Base-by-base conservation (phyloP, 2,113 vertebrate species). In the Cepphus grylle region DNA sequence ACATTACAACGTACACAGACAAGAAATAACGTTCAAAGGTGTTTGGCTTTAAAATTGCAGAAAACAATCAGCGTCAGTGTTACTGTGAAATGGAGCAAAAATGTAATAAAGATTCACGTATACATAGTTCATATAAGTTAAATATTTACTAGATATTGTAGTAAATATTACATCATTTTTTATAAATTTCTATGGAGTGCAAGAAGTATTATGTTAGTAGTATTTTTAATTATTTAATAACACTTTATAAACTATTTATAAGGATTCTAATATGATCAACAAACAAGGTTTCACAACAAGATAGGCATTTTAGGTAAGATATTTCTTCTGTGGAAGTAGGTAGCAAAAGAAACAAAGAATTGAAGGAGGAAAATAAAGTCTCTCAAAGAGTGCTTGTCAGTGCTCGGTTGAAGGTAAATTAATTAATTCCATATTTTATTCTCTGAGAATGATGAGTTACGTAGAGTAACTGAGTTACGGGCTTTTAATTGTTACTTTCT, bases 401-500 rank as follows among this genome's bases (percentile, higher is more conserved):
- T 66, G 30, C 52, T 79, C 78, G 29, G 23, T 67, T 91, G 56
- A 87, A 89, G 61, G 65, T 84, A 91, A 84, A 94, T 71, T 1
- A 94, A 91, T 84, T 81, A 91, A 89, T 93, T 30, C 65, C 95
- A 12, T 93, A 87, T 79, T 89, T 91, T 9, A 22, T 95, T 86
- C 47, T 78, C 73, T 81, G 56, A 81, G 88, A 96, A 56, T 80
- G 74, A 92, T 93, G 91, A 79, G 49, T 84, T 86, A 73, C 3
- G 2, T 43, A 67, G 69, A 88, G 6, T 74, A 93, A 96, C 83
- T 93, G 71, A 96, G 94, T 96, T 83, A 95, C 43, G 56, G 26
- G 59, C 77, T 95, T 96, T 96, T 95, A 94, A 94, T 93, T 95
- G 91, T 95, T 96, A 76, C 83, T 95, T 91, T 96, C 80, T 96